Evolutionary conservation across 2,888 invertebrate genomes (phyloP).

Genomic region (Hydraecia micacea): DNA sequence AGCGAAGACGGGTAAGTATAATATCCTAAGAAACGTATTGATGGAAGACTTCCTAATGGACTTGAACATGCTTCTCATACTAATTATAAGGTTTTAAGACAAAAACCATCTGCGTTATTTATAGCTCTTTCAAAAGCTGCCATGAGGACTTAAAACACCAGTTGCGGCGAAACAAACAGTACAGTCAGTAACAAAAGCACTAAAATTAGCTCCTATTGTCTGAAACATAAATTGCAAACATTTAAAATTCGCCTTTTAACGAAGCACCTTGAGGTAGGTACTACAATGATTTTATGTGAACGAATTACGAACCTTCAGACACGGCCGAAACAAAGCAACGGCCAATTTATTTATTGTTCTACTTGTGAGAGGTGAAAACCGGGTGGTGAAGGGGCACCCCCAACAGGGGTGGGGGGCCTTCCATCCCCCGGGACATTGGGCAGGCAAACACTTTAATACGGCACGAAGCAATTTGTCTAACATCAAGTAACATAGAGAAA

Average conservation of each 20-base stretch:
- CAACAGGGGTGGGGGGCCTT: slow-evolving; percentile 60
- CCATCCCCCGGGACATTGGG: slow-evolving; percentile 69
- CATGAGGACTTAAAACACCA: not conserved
- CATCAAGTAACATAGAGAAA: slow-evolving; percentile 67
- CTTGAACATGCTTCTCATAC: not conserved
- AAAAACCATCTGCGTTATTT: not conserved
- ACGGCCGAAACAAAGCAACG: slow-evolving; percentile 66
- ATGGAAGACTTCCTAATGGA: not conserved
- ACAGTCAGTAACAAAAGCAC: slow-evolving; percentile 15
- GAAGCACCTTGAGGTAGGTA: slow-evolving; percentile 47
- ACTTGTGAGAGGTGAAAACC: slow-evolving; percentile 70
- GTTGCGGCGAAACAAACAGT: not conserved
- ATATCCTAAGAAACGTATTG: not conserved
- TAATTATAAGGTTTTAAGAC: not conserved
- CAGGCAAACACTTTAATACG: slow-evolving; percentile 78
- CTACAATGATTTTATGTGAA: slow-evolving; percentile 57
- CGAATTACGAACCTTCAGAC: slow-evolving; percentile 55
- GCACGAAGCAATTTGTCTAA: slow-evolving; percentile 75
- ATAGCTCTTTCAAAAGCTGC: not conserved
- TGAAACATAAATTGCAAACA: slow-evolving; percentile 38
- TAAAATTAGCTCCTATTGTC: slow-evolving; percentile 18
- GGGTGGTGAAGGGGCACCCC: slow-evolving; percentile 56
- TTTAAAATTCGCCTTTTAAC: slow-evolving; percentile 41
- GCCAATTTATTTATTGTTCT: slow-evolving; percentile 75
- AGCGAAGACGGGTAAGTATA: not conserved